phyloP scores from a whole-genome alignment of 2,797 vertebrate genomes.

The Choloepus didactylus region DNA sequence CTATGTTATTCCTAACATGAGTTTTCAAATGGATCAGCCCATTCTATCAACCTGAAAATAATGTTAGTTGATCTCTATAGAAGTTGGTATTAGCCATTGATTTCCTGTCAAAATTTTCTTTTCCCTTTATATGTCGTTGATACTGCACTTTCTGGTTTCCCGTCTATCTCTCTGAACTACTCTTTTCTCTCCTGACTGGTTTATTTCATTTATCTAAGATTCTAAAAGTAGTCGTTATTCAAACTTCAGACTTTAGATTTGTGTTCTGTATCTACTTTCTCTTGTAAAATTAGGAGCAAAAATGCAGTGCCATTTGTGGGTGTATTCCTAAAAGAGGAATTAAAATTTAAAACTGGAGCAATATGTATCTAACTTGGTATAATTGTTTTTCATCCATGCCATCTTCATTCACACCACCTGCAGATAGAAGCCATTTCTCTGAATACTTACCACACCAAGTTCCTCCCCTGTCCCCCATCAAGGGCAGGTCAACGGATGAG shows the following conservation, averaged over 20 bases:
- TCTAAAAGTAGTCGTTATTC: background rate
- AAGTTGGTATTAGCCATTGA: background rate
- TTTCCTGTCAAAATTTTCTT: background rate
- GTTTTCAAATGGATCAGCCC: background rate
- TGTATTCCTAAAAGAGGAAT: slow-evolving; percentile 37
- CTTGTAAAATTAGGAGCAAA: background rate
- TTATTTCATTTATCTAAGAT: background rate
- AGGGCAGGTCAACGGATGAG: background rate
- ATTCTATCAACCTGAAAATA: slow-evolving; percentile 7
- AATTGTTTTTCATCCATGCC: background rate
- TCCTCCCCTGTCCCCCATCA: background rate
- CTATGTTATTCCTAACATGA: background rate
- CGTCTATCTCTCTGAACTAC: background rate
- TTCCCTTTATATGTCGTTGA: background rate
- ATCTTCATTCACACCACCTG: background rate
- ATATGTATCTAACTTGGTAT: background rate
- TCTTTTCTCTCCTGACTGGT: background rate
- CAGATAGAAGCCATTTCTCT: background rate
- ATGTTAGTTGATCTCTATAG: background rate
- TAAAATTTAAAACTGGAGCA: slow-evolving; percentile 3
- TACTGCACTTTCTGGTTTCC: background rate
- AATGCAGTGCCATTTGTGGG: background rate
- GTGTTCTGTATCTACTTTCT: background rate
- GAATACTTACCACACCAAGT: background rate
- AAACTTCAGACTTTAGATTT: slow-evolving; percentile 1